Percentiles rank a stretch among this genome's conserved stretches.
phyloP scores from a whole-genome alignment of 2,888 invertebrate species.

The Petrophora chlorosata region DNA sequence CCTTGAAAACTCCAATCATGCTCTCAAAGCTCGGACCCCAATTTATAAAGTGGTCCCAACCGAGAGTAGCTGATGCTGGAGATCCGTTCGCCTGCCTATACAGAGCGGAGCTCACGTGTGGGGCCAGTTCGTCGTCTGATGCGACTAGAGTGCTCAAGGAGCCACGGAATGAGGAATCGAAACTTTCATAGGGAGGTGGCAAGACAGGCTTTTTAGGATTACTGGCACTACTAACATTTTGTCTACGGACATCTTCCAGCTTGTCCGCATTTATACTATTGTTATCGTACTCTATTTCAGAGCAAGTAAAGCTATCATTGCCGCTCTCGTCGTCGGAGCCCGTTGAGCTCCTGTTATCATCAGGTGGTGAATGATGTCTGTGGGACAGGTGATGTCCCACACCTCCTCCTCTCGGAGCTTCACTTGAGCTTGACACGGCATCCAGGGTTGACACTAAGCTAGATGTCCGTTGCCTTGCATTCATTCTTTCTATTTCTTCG shows the following conservation, averaged over 20 bases:
- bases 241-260: conserved; percentile 85
- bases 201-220: conserved; percentile 87
- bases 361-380: conserved; percentile 88
- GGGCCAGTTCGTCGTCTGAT: conserved; percentile 94
- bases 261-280: conserved; percentile 93
- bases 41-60: conserved; percentile 97
- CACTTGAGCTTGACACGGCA: conserved; percentile 96
- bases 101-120: conserved; percentile 90
- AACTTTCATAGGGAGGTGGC: conserved; percentile 93
- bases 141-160: conserved; percentile 97
- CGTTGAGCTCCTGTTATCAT: conserved; percentile 90
- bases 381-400: conserved; percentile 88
- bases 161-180: conserved; percentile 96
- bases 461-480: conserved; percentile 93
- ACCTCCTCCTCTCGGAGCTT: conserved; percentile 88
- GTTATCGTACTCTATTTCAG: conserved; percentile 98
- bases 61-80: conserved; percentile 90
- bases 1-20: conserved; percentile 97
- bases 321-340: conserved; percentile 95
- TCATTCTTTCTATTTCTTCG: conserved; percentile 96
- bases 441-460: conserved; percentile 96
- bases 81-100: conserved; percentile 92
- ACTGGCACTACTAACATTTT: conserved; percentile 79
- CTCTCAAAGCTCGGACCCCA: conserved; percentile 99
- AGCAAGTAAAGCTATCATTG: conserved; percentile 98